Evolutionary conservation across 2,888 invertebrate species (phyloP), one percentile per base, ranked within the genome.

Genomic region (Neoitamus cyanurus): DNA sequence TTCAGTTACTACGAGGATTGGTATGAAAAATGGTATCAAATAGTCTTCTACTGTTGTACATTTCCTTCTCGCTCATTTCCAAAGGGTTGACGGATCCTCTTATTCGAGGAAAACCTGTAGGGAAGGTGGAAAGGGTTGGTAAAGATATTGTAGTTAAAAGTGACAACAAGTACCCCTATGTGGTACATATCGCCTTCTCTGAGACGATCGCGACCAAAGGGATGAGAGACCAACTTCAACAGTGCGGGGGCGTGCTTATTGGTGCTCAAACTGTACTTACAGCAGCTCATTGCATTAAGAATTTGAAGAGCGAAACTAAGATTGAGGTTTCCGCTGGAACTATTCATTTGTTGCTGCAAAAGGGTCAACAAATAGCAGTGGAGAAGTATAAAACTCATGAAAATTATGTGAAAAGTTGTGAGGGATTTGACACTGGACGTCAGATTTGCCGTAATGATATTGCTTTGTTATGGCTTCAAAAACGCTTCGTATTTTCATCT

Each of bases 401-500:
- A 42, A 42, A 42, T 5, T 42, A 42, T 42, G 15, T 15, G 42
- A n/a, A 42, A 4, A 42, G n/a, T 4, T 42, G 42, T 42, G 42
- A n/a, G 1, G 0, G n/a, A 42, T 6, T 4, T n/a, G 5, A 5
- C 3, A 15, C 1, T 3, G 0, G 0, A 42, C 11, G 3, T n/a
- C n/a, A 42, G n/a, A n/a, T 42, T 42, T 42, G 42, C 1, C 42
- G n/a, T 1, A 42, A 69, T 13, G 69, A 69, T 13, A 69, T 69
- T 15, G 69, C 69, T 3, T 13, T 69, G 3, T 25, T 69, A 3
- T 69, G 69, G 69, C 28, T 69, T 9, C 20, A 69, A 69, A 30
- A 69, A 30, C 28, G 30, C 13, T 30, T 69, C 7, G 7, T 69
- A 5, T 69, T 69, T 25, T 25, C 28, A 25, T 28, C 69, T 30